Evolutionary conservation across 2,888 invertebrate genomes (phyloP).

Genomic region (Urechis unicinctus): DNA sequence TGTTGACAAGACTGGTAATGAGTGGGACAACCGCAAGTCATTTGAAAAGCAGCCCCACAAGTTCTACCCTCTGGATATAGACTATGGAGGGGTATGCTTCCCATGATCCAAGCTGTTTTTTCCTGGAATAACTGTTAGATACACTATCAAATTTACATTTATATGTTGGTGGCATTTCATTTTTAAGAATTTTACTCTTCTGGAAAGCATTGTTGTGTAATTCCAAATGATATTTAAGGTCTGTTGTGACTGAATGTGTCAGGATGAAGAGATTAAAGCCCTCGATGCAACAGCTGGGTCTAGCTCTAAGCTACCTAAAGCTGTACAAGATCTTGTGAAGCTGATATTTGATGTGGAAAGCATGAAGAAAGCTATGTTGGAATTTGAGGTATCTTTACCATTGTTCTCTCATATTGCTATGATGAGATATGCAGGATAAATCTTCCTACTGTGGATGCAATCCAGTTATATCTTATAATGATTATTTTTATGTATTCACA

Average conservation of each 20-base stretch:
- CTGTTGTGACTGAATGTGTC: no score
- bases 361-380: constrained; percentile 88
- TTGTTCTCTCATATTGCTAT: no score
- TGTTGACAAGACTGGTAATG: constrained; percentile 76
- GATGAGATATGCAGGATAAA: no score
- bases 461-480: no score
- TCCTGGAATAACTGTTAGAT: no score
- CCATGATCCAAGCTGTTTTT: no score
- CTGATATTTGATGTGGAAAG: constrained; percentile 82
- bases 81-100: constrained; percentile 66
- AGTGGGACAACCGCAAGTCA: constrained; percentile 62
- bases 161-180: not conserved
- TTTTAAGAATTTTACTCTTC: no score
- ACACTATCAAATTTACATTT: not conserved
- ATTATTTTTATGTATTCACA: constrained; percentile 21
- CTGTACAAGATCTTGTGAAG: constrained; percentile 76
- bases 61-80: constrained; percentile 83
- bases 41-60: constrained; percentile 68
- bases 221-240: not conserved
- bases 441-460: no score
- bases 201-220: not conserved
- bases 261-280: constrained; percentile 33
- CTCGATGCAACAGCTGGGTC: constrained; percentile 29
- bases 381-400: constrained; percentile 69
- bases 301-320: constrained; percentile 64